Evolutionary conservation across 2,113 vertebrate species (phyloP).

Genomic region (Caranx melampygus): DNA sequence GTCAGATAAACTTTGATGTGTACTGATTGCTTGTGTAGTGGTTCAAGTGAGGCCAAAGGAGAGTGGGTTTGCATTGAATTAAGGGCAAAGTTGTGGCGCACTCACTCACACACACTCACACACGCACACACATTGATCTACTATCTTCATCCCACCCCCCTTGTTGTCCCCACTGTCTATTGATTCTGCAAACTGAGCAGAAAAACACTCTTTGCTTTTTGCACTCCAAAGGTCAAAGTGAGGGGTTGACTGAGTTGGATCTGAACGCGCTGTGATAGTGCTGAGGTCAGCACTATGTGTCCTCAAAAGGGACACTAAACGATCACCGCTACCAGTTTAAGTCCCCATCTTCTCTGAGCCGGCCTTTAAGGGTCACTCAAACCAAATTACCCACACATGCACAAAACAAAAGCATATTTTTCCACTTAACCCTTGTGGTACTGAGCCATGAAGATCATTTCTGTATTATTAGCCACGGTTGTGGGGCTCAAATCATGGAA

Average conservation of each 20-base stretch:
- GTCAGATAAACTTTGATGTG: conserved; percentile 52
- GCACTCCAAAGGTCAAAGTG: conserved; percentile 73
- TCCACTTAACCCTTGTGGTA: not conserved
- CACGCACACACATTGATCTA: conserved; percentile 38
- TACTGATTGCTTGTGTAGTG: conserved; percentile 26
- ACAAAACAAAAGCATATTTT: not conserved
- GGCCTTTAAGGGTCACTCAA: not conserved
- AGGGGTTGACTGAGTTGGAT: conserved; percentile 63
- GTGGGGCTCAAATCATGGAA: not conserved
- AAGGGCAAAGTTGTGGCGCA: conserved; percentile 22
- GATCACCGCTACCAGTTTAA: not conserved
- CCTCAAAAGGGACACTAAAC: conserved; percentile 14
- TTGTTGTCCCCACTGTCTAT: conserved; percentile 57
- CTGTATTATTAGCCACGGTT: not conserved
- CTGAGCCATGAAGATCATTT: not conserved
- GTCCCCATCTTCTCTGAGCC: not conserved
- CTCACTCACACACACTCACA: conserved; percentile 17
- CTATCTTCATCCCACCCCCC: conserved; percentile 48
- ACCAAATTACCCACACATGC: not conserved
- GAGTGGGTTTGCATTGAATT: conserved; percentile 11
- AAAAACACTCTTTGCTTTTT: conserved; percentile 69
- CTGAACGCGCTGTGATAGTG: conserved; percentile 49
- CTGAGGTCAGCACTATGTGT: conserved; percentile 44
- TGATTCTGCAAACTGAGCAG: conserved; percentile 71
- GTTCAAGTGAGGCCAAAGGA: conserved; percentile 43